Conservation (phyloP, 2,113 vertebrate species). For the Pollachius pollachius region DNA sequence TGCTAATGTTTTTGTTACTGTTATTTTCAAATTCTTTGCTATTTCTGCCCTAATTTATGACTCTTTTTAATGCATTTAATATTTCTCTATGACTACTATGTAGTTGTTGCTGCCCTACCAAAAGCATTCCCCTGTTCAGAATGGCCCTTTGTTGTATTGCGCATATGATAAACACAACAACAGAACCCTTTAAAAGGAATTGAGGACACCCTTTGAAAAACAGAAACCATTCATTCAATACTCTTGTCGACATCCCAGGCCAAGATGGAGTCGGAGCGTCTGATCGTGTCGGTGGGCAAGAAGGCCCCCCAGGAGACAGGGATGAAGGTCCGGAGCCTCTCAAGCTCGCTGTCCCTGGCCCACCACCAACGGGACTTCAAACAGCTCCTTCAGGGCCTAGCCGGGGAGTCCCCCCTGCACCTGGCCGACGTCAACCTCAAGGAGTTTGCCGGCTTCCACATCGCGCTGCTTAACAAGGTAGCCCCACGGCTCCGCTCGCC, state of each 20-base stretch:
- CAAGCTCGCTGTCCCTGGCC: slow-evolving; percentile 83
- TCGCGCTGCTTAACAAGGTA: slow-evolving; percentile 92
- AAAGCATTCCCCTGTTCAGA: no score
- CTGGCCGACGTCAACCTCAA: slow-evolving; percentile 87
- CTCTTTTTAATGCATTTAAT: no score
- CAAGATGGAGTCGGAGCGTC: slow-evolving; percentile 93
- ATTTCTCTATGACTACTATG: no score
- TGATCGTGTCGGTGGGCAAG: slow-evolving; percentile 92
- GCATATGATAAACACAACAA: neutral
- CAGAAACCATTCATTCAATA: neutral
- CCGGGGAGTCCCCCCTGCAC: slow-evolving; percentile 84
- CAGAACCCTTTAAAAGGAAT: no score
- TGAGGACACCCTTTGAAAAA: neutral
- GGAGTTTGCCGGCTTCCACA: slow-evolving; percentile 94
- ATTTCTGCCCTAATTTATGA: no score
- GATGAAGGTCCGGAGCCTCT: slow-evolving; percentile 94
- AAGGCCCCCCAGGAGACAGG: slow-evolving; percentile 85
- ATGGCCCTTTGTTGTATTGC: no score
- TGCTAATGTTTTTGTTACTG: no score
- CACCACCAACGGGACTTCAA: slow-evolving; percentile 88
- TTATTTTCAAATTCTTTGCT: no score
- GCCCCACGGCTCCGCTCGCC: slow-evolving; percentile 6
- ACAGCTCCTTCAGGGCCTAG: slow-evolving; percentile 88
- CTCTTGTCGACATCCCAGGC: slow-evolving; percentile 78
- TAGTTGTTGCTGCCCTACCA: no score